Conservation (phyloP, 2,797 vertebrate genomes). For the Hypotaenidia philippensis region DNA sequence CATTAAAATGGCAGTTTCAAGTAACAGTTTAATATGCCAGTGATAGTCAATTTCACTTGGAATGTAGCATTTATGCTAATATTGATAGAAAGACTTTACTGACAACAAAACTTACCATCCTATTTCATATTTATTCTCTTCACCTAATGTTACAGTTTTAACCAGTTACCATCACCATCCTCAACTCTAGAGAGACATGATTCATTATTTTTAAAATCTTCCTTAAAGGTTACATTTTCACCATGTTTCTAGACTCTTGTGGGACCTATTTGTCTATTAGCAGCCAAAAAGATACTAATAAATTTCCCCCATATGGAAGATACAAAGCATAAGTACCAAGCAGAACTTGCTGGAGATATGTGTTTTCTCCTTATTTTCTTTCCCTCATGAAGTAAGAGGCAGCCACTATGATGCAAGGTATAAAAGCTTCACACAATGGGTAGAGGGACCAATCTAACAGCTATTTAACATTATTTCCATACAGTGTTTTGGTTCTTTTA, state of each 20-base stretch:
- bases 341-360: neutral
- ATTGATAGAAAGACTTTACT: neutral
- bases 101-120: neutral
- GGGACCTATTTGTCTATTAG: neutral
- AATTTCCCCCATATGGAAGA: neutral
- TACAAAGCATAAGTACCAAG: neutral
- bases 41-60: neutral
- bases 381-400: neutral
- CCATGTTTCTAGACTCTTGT: neutral
- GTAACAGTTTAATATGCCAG: neutral
- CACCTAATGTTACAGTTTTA: neutral
- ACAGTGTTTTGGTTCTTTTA: neutral
- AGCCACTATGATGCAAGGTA: neutral
- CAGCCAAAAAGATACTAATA: neutral
- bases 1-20: neutral
- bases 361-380: neutral
- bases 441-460: neutral
- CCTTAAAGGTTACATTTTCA: neutral
- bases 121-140: neutral
- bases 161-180: neutral
- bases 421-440: neutral
- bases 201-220: neutral
- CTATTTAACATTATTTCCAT: neutral
- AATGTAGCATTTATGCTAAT: neutral
- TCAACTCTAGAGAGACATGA: neutral